A percentile compares a stretch with the other conserved stretches of the same genome.
Conservation (phyloP, 2,888 invertebrate species). For the Drosophila lacicola region DNA sequence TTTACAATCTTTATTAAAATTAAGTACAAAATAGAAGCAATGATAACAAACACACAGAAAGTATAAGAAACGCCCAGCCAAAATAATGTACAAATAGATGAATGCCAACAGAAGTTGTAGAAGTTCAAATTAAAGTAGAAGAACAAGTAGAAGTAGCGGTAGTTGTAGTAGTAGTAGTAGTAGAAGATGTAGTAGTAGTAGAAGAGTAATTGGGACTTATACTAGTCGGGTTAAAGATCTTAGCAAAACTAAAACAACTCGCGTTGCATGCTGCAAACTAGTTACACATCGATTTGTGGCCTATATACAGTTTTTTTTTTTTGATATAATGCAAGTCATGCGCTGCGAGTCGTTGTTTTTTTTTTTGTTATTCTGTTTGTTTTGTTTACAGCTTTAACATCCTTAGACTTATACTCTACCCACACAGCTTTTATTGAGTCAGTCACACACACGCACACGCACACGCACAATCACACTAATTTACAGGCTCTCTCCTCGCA, state of each 20-base stretch:
- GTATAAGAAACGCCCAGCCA: slow-evolving; percentile 54
- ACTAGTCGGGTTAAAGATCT: slow-evolving; percentile 10
- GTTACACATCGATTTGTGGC: slow-evolving; percentile 13
- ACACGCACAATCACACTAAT: slow-evolving; percentile 35
- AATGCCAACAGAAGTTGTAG: slow-evolving; percentile 28
- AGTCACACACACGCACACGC: slow-evolving; percentile 16
- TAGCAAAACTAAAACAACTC: slow-evolving; percentile 13
- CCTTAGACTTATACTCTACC: slow-evolving; percentile 53
- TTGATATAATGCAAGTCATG: slow-evolving; percentile 17
- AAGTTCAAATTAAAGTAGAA: slow-evolving; percentile 13
- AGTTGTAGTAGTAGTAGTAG: slow-evolving; percentile 15
- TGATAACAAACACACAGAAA: slow-evolving; percentile 61
- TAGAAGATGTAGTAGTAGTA: not conserved
- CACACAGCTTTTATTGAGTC: slow-evolving; percentile 69
- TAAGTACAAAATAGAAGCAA: slow-evolving; percentile 68
- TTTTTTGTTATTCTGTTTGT: not conserved
- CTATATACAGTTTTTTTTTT: slow-evolving; percentile 18
- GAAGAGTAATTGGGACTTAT: slow-evolving; percentile 12
- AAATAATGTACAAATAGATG: slow-evolving; percentile 61
- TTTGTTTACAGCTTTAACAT: slow-evolving; percentile 6
- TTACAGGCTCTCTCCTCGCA: slow-evolving; percentile 30
- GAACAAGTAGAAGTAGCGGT: not conserved
- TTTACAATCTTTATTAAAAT: slow-evolving; percentile 71
- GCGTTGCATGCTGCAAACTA: slow-evolving; percentile 13
- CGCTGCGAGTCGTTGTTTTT: slow-evolving; percentile 11